These are phyloP conservation scores for Nesospiza acunhae DNA, from an alignment of 2,113 vertebrate genomes.

Conservation along the genomic window DNA sequence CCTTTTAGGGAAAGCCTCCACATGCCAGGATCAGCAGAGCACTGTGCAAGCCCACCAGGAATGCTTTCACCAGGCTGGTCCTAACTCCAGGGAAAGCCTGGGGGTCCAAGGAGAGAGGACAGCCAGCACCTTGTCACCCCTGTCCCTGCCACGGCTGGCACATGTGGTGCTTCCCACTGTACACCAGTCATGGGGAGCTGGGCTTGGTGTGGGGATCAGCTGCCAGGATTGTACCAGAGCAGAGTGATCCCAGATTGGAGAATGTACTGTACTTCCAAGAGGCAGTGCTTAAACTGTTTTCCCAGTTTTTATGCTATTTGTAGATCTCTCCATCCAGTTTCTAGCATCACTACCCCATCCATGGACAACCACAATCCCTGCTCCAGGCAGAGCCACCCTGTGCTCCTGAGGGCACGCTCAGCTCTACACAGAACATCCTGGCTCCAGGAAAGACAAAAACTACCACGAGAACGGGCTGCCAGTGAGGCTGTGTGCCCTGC, in stretches of 20 bases:
- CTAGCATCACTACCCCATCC: background rate
- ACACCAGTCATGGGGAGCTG: fast-evolving
- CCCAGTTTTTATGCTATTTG: background rate
- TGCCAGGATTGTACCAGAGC: background rate
- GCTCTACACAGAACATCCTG: background rate
- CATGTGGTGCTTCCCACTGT: fast-evolving
- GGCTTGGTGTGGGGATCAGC: fast-evolving
- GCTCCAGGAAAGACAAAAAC: background rate
- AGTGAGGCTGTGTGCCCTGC: background rate
- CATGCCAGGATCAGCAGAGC: background rate
- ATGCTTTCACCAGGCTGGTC: background rate
- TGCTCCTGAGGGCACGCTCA: fast-evolving
- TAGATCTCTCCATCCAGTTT: background rate
- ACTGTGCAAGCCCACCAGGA: background rate
- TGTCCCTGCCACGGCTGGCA: background rate
- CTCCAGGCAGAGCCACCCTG: background rate
- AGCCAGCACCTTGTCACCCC: background rate
- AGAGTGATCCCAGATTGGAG: background rate
- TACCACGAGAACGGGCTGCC: background rate
- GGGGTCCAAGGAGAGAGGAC: background rate
- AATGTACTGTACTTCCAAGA: background rate
- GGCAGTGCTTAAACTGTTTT: background rate
- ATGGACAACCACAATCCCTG: background rate
- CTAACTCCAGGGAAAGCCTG: background rate
- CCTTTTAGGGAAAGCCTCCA: slow-evolving; percentile 11